Percentiles rank a stretch among this genome's conserved stretches.
These are phyloP conservation scores for Amphipyra tragopoginis DNA, from an alignment of 2,888 invertebrate genomes.

Conservation along the genomic window DNA sequence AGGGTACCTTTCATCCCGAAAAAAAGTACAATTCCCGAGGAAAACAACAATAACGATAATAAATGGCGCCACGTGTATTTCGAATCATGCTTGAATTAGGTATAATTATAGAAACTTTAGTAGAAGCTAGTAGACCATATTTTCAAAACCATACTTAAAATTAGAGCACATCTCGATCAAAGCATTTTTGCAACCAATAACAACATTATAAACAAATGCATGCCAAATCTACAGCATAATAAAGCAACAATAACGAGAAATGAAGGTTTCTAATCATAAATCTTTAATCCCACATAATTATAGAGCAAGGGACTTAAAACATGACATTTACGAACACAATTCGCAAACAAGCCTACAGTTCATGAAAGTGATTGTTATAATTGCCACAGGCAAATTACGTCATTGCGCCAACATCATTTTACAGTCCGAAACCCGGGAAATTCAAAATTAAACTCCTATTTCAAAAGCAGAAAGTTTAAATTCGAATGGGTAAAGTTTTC, in stretches of 20 bases:
- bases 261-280: slow-evolving; percentile 35
- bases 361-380: slow-evolving; percentile 72
- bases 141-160: no score
- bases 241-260: slow-evolving; percentile 25
- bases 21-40: no score
- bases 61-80: no score
- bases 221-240: neutral
- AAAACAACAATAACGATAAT: no score
- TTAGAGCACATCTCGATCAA: no score
- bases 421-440: slow-evolving; percentile 22
- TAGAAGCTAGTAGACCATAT: no score
- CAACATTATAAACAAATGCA: neutral
- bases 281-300: slow-evolving; percentile 58
- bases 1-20: no score
- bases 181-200: neutral
- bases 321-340: slow-evolving; percentile 64
- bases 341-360: slow-evolving; percentile 69
- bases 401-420: slow-evolving; percentile 50
- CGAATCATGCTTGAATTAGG: no score
- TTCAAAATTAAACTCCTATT: slow-evolving; percentile 16
- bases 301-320: slow-evolving; percentile 60
- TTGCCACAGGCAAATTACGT: slow-evolving; percentile 67
- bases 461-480: slow-evolving; percentile 29
- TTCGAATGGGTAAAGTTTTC: slow-evolving; percentile 21
- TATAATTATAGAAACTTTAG: no score